phyloP scores from a whole-genome alignment of 1,140 invertebrate species.

The Camponotus vicinus region DNA sequence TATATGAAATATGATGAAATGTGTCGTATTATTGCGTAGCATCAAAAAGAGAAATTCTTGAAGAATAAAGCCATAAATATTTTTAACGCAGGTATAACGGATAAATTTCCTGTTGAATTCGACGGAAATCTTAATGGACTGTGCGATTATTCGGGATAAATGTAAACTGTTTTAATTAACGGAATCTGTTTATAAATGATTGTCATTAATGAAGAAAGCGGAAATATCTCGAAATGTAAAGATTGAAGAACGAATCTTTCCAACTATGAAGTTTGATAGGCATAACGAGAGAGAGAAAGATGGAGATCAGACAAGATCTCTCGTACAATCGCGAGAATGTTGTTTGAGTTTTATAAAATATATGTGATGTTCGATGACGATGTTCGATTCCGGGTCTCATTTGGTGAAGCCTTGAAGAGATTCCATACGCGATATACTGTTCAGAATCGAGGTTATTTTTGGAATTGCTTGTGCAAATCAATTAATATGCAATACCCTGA shows the following conservation, averaged over 20 bases:
- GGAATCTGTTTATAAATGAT: slow-evolving; percentile 30
- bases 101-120: slow-evolving; percentile 19
- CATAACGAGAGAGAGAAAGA: background rate
- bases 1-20: background rate
- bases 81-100: background rate
- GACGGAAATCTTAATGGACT: background rate
- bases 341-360: slow-evolving; percentile 48
- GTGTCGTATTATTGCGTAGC: slow-evolving; percentile 27
- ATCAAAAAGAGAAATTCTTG: slow-evolving; percentile 10
- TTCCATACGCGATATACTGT: slow-evolving; percentile 22
- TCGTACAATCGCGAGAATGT: slow-evolving; percentile 32
- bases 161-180: slow-evolving; percentile 29
- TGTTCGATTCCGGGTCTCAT: slow-evolving; percentile 59
- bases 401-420: slow-evolving; percentile 52
- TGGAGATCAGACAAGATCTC: slow-evolving; percentile 27
- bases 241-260: slow-evolving; percentile 14
- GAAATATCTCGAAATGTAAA: slow-evolving; percentile 12
- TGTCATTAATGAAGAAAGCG: slow-evolving; percentile 30
- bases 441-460: slow-evolving; percentile 52
- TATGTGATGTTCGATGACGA: slow-evolving; percentile 21
- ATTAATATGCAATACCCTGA: slow-evolving; percentile 9
- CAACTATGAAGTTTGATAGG: slow-evolving; percentile 10
- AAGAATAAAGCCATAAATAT: background rate
- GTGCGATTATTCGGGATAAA: background rate
- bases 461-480: slow-evolving; percentile 42